phyloP scores from a whole-genome alignment of 1,140 invertebrate species.

The Bathynomus jamesi region DNA sequence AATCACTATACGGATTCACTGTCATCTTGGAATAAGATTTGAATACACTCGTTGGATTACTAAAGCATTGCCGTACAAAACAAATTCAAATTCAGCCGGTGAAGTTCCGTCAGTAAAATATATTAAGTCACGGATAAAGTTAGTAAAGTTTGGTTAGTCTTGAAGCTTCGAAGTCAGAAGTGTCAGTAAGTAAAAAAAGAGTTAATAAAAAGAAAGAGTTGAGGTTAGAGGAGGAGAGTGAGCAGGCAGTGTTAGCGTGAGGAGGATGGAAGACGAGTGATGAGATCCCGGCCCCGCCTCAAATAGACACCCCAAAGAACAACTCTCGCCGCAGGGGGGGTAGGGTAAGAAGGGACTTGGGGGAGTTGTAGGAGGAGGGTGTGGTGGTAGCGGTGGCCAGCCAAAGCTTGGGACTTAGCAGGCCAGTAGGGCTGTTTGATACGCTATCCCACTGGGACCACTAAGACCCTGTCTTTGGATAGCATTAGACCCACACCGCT shows the following conservation, averaged over 20 bases:
- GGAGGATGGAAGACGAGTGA: not conserved
- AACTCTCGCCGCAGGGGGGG: not conserved
- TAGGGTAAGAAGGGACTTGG: not conserved
- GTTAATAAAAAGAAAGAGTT: no score
- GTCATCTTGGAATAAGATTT: no score
- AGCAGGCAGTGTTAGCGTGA: not conserved
- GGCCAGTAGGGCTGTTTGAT: not conserved
- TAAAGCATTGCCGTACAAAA: no score
- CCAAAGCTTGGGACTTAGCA: not conserved
- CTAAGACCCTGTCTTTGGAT: not conserved
- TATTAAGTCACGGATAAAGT: no score
- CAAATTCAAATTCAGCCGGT: no score
- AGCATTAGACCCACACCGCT: not conserved
- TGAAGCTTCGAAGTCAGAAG: no score
- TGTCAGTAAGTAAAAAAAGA: no score
- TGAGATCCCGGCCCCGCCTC: not conserved
- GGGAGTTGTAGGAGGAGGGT: not conserved
- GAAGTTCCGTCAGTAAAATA: no score
- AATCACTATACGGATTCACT: no score
- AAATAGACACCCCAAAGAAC: not conserved
- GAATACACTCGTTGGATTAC: no score
- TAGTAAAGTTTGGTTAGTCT: no score
- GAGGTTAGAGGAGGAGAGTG: not conserved
- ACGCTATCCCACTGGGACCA: not conserved
- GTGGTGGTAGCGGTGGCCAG: not conserved